Conservation (phyloP, 2,113 vertebrate species). For the Dolichotis patagonum region DNA sequence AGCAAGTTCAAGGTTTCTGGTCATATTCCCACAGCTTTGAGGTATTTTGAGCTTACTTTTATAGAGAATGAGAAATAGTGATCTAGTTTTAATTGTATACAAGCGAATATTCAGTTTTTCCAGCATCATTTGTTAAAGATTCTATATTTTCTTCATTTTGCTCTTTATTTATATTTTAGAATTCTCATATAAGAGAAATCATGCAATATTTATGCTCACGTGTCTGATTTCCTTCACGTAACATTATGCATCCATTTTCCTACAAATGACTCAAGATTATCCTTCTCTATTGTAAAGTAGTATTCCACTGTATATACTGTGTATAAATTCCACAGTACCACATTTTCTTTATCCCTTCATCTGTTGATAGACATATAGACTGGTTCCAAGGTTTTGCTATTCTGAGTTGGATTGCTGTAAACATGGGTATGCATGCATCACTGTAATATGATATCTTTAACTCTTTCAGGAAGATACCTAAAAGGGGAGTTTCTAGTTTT, state of each 20-base stretch:
- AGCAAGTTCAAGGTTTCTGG: not conserved
- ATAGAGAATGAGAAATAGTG: not conserved
- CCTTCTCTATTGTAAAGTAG: not conserved
- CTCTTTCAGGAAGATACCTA: not conserved
- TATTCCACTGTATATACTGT: too few relatives aligned
- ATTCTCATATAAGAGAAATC: not conserved
- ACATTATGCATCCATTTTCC: not conserved
- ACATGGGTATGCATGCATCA: not conserved
- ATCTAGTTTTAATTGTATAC: not conserved
- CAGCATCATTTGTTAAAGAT: not conserved
- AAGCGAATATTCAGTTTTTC: not conserved
- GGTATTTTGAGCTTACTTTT: not conserved
- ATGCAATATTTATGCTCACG: not conserved
- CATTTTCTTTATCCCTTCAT: not conserved
- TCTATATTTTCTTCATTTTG: not conserved
- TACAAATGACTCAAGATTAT: not conserved
- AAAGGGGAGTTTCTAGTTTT: not conserved
- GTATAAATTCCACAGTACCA: not conserved
- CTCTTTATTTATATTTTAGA: not conserved
- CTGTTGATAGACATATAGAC: not conserved
- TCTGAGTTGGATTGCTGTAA: not conserved
- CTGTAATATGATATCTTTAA: not conserved
- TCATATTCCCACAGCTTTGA: not conserved
- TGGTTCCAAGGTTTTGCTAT: not conserved
- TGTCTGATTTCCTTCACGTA: not conserved